A percentile compares a stretch with the other conserved stretches of the same genome.
phyloP scores from a whole-genome alignment of 2,888 invertebrate genomes.

The Tineola bisselliella region DNA sequence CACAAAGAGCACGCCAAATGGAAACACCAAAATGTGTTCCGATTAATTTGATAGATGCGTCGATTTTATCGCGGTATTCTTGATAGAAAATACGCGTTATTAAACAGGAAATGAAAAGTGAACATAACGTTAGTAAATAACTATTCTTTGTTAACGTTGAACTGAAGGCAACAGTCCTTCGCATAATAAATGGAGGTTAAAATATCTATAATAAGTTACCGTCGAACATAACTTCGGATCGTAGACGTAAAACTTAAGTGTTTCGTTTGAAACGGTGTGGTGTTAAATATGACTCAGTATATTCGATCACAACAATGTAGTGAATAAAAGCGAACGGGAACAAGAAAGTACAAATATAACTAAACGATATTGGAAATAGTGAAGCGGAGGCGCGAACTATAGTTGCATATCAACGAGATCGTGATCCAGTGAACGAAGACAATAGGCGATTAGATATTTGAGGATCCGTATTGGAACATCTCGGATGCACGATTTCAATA shows the following conservation, averaged over 20 bases:
- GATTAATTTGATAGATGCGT: slow-evolving; percentile 1
- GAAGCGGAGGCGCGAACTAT: slow-evolving; percentile 6
- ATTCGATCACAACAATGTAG: slow-evolving; percentile 9
- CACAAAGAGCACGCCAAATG: slow-evolving; percentile 5
- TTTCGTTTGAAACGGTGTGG: slow-evolving; percentile 1
- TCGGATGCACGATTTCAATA: slow-evolving; percentile 52
- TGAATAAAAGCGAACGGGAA: slow-evolving; percentile 5
- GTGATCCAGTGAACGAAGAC: slow-evolving; percentile 43
- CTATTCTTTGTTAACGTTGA: background rate
- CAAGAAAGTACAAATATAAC: slow-evolving; percentile 5
- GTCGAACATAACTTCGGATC: slow-evolving; percentile 8
- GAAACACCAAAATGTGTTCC: slow-evolving; percentile 13
- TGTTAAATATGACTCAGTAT: slow-evolving; percentile 6
- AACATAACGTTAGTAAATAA: background rate
- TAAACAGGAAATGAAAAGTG: background rate
- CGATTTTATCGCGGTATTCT: background rate
- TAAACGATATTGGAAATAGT: background rate
- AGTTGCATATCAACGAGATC: slow-evolving; percentile 24
- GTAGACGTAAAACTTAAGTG: slow-evolving; percentile 11
- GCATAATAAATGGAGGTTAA: background rate
- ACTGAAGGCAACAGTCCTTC: background rate
- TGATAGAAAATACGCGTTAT: background rate
- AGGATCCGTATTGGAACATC: slow-evolving; percentile 33
- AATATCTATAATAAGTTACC: slow-evolving; percentile 8
- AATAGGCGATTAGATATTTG: slow-evolving; percentile 55